phyloP scores from a whole-genome alignment of 2,113 vertebrate species.

The Hippocampus guttulatus region DNA sequence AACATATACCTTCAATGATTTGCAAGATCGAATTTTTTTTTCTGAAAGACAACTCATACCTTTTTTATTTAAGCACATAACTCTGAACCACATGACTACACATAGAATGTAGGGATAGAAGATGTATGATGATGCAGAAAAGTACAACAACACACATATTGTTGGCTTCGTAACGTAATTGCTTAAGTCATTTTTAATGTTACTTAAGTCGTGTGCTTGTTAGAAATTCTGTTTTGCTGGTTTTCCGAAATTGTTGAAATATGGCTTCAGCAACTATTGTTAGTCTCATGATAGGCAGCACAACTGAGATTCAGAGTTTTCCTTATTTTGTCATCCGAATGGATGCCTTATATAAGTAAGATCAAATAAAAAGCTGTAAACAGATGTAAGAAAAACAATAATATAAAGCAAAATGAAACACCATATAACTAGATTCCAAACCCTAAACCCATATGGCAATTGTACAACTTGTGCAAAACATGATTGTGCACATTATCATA shows the following conservation, averaged over 20 bases:
- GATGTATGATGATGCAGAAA: background rate
- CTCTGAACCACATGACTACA: background rate
- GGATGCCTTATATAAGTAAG: too few relatives aligned
- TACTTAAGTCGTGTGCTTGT: background rate
- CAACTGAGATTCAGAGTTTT: slow-evolving; percentile 6
- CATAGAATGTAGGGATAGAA: background rate
- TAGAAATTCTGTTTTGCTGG: background rate
- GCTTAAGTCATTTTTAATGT: background rate
- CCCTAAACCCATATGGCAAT: too few relatives aligned
- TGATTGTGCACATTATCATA: too few relatives aligned
- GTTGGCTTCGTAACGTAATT: background rate
- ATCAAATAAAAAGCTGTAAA: too few relatives aligned
- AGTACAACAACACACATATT: background rate
- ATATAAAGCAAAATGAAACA: too few relatives aligned
- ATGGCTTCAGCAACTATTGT: background rate
- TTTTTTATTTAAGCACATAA: background rate
- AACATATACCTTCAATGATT: slow-evolving; percentile 11
- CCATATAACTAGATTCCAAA: too few relatives aligned
- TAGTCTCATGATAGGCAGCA: slow-evolving; percentile 19
- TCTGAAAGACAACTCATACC: too few relatives aligned
- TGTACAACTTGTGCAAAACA: too few relatives aligned
- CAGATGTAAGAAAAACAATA: too few relatives aligned
- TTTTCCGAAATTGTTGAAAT: background rate
- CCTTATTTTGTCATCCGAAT: too few relatives aligned
- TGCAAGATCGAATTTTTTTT: background rate